Base-by-base conservation (phyloP, 2,888 invertebrate genomes). In the Mycogona germanica region DNA sequence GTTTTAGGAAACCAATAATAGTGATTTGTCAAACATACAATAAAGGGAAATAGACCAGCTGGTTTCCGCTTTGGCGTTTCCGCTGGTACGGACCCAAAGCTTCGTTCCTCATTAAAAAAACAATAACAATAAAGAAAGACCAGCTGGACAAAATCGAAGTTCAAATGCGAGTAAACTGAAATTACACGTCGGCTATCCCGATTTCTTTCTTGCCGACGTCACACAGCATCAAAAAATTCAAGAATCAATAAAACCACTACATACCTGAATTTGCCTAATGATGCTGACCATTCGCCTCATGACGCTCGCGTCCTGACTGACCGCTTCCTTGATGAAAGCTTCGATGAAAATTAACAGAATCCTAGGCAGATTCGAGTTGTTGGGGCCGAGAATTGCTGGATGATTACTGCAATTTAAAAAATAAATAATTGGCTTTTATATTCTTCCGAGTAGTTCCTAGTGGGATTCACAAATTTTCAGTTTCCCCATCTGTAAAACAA, bases 291-390 rank as follows among this genome's bases (percentile, higher is more conserved):
- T 82, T 67, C 93, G 80, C 59, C 77, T 78, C 63, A 80, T 82
- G 44, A 84, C 83, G 12, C 82, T 79, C 66, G 81, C 66, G 49
- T 82, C 79, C 3, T 79, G 73, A 45, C 84, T 79, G 60, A 98
- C 78, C 37, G 86, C 91, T 65, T 87, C 87, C 64, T 80, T 78
- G 60, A 78, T 77, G 72, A 97, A 84, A 1, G 92, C 88, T 70
- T 95, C 89, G 0, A 92, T 88, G 60, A 97, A 84, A 64, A 91
- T 83, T 61, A 80, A 79, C 62, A 97, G 78, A 60, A 97, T 81
- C 59, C 81, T 79, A 57, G 91, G 91, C 65, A 97, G 78, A 71
- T 96, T 96, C 63, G 81, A 77, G 65, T 92, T 88, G 66, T 91
- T 82, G 55, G 79, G 80, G 53, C 92, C 92, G 65, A 92, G 75